phyloP scores from a whole-genome alignment of 2,797 vertebrate genomes.

The Hozukius guyotensis region DNA sequence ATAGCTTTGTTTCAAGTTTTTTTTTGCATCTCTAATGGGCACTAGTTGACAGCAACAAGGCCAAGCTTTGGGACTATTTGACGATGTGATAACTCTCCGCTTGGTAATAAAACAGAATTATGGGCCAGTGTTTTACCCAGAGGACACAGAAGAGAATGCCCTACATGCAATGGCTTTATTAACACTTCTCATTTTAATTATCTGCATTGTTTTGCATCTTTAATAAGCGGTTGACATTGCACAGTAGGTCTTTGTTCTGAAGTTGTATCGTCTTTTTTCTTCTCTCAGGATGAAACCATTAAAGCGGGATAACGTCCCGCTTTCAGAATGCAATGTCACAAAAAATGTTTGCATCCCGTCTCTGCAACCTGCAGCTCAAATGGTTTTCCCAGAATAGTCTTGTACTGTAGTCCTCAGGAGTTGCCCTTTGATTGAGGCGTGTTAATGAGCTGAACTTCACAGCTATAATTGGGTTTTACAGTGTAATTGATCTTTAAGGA shows the following conservation, averaged over 20 bases:
- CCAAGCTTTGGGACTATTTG: constrained; percentile 38
- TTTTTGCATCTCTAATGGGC: constrained; percentile 46
- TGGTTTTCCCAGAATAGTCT: constrained; percentile 8
- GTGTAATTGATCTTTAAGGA: constrained; percentile 66
- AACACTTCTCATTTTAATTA: constrained; percentile 43
- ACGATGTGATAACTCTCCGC: constrained; percentile 29
- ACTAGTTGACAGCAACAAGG: constrained; percentile 47
- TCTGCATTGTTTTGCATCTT: constrained; percentile 51
- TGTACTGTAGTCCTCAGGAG: constrained; percentile 13
- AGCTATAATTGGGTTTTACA: constrained; percentile 54
- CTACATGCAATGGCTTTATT: constrained; percentile 54
- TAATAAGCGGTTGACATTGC: constrained; percentile 24
- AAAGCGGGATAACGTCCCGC: not conserved
- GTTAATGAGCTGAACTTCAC: constrained; percentile 65
- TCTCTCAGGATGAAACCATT: not conserved
- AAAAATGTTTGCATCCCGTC: not conserved
- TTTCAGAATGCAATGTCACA: not conserved
- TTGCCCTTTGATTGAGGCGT: constrained; percentile 47
- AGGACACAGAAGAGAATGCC: constrained; percentile 31
- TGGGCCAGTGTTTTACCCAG: constrained; percentile 35
- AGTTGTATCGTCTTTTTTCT: constrained; percentile 2
- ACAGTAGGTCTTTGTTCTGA: constrained; percentile 21
- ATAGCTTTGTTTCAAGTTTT: constrained; percentile 47
- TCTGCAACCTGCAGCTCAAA: constrained; percentile 16
- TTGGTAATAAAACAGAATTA: constrained; percentile 44